Evolutionary conservation across 2,113 vertebrate genomes (phyloP).

Genomic region (Bombycilla garrulus): DNA sequence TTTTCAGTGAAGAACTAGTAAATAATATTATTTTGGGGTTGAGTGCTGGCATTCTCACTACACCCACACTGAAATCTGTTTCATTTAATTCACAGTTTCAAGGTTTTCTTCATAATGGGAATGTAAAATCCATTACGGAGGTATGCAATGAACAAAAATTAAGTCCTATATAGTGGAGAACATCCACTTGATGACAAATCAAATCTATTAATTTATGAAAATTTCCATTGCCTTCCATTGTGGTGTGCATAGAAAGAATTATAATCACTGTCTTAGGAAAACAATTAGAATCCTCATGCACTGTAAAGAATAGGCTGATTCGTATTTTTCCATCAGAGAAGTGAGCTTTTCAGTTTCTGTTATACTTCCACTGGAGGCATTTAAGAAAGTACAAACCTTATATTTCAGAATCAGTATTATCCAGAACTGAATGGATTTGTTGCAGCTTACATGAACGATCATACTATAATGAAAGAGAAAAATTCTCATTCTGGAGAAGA

Average conservation of each 20-base stretch:
- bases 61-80: not conserved
- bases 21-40: not conserved
- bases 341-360: not conserved
- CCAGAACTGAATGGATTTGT: not conserved
- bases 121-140: not conserved
- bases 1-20: not conserved
- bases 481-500: not conserved
- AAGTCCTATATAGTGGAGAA: not conserved
- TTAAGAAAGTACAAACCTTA: not conserved
- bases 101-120: not conserved
- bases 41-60: not conserved
- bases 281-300: not conserved
- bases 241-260: not conserved
- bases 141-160: not conserved
- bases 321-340: not conserved
- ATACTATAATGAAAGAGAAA: not conserved
- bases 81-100: not conserved
- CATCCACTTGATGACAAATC: not conserved
- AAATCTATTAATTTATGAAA: not conserved
- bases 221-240: not conserved
- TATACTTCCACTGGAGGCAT: not conserved
- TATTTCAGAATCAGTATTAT: not conserved
- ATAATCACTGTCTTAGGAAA: not conserved
- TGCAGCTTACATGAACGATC: not conserved
- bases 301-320: not conserved